Base-by-base conservation (phyloP, 1,140 invertebrate species). In the Leucophenga varia region DNA sequence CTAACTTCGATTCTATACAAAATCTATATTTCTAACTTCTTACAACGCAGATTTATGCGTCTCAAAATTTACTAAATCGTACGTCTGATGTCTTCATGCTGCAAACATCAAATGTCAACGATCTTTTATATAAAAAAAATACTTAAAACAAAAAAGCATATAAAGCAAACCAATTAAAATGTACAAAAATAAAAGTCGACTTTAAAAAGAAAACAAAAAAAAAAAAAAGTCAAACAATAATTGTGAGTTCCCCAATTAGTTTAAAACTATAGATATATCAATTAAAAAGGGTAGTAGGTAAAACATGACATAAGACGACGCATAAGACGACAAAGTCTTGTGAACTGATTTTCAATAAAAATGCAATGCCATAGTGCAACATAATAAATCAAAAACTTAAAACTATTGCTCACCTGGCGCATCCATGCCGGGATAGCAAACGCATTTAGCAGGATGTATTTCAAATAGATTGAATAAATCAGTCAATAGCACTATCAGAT, bases 391-490 rank as follows among this genome's bases (percentile, higher is more conserved):
- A 28, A 28, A 7, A 14, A 39, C 10, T 3, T 0, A 40, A 35
- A 6, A 3, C 18, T 44, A 8, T n/a, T 21, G 77, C 65, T 80
- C 77, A 79, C 65, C 71, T 79, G 76, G 79, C 57, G 60, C 74
- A 72, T 80, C 79, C 72, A 76, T 81, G 22, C 86, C 87, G 2
- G 89, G 88, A 67, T 89, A 86, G 59, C 86, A 84, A 34, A 94
- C 91, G 74, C 89, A 91, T 71, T 91, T 89, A 8, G 88, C 89
- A 5, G 91, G 91, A 79, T 93, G 89, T 47, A 96, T 90, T 80
- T 98, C 96, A 70, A 98, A 82, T 49, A 94, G 83, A 72, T 94
- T 94, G 75, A 98, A 98, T 52, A 99, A 82, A 76, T 99, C 95
- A 44, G 95, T 93, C 53, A 98, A 79, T 79, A 98, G 90, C 34